phyloP scores from a whole-genome alignment of 2,113 vertebrate species.

The Atherinomorus stipes region DNA sequence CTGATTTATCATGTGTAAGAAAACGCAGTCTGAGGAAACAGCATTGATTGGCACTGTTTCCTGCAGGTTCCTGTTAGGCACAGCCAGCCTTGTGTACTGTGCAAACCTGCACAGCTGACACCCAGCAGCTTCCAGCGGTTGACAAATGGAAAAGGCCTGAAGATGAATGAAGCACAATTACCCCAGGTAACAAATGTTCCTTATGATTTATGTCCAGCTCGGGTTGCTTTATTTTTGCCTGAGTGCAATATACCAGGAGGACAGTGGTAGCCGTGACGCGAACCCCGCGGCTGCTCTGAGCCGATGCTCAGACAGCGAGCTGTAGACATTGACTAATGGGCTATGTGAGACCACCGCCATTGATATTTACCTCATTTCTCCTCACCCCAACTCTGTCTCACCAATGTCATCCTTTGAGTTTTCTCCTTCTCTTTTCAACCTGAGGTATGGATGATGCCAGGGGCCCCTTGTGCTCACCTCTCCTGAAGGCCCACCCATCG shows the following conservation, averaged over 20 bases:
- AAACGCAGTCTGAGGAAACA: background rate
- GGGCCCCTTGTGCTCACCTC: slow-evolving; percentile 27
- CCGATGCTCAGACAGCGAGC: slow-evolving; percentile 67
- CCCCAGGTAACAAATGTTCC: slow-evolving; percentile 81
- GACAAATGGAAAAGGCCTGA: slow-evolving; percentile 77
- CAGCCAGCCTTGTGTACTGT: slow-evolving; percentile 38
- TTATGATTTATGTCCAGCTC: slow-evolving; percentile 85
- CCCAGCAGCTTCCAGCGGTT: slow-evolving; percentile 67
- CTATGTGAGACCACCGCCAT: slow-evolving; percentile 80
- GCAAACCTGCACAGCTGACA: slow-evolving; percentile 53
- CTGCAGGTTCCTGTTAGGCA: slow-evolving; percentile 34
- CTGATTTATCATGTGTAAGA: background rate
- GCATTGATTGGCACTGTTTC: slow-evolving; percentile 17
- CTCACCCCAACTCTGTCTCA: slow-evolving; percentile 68
- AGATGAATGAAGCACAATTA: slow-evolving; percentile 84
- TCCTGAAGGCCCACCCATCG: slow-evolving; percentile 56
- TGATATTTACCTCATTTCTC: slow-evolving; percentile 79
- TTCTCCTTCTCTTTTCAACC: slow-evolving; percentile 50
- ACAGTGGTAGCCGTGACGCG: slow-evolving; percentile 71
- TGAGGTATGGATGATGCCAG: slow-evolving; percentile 55
- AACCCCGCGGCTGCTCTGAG: slow-evolving; percentile 63
- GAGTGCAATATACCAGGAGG: slow-evolving; percentile 73
- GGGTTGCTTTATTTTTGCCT: slow-evolving; percentile 81
- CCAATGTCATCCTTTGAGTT: slow-evolving; percentile 60
- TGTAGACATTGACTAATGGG: slow-evolving; percentile 77